These are phyloP conservation scores for Catharus fuscescens DNA, from an alignment of 2,113 vertebrate species.

Conservation along the genomic window DNA sequence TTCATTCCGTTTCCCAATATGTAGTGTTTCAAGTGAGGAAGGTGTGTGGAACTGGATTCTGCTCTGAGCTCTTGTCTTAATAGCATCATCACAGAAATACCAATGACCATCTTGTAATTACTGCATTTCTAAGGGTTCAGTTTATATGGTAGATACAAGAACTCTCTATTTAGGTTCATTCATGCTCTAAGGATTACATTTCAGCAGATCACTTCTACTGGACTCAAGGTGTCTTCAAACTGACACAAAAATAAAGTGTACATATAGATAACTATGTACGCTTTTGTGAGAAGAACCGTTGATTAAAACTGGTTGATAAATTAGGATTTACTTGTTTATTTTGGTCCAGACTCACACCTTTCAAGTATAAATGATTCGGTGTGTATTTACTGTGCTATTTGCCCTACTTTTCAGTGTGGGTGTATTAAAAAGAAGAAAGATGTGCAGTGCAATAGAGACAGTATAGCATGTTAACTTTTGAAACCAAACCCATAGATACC, in stretches of 20 bases:
- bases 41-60: neutral
- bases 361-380: neutral
- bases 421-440: neutral
- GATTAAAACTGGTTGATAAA: neutral
- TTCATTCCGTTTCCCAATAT: neutral
- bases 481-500: neutral
- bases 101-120: neutral
- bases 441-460: neutral
- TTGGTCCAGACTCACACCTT: neutral
- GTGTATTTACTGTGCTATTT: neutral
- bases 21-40: neutral
- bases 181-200: neutral
- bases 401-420: neutral
- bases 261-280: rapidly evolving
- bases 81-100: neutral
- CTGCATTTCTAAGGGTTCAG: neutral
- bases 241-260: neutral
- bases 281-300: neutral
- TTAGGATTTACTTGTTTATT: neutral
- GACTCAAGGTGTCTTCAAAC: neutral
- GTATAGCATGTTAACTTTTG: neutral
- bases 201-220: neutral
- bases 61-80: neutral
- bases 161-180: neutral
- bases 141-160: neutral